Evolutionary conservation across 1,140 invertebrate species (phyloP).

Genomic region (Bombus confusus): DNA sequence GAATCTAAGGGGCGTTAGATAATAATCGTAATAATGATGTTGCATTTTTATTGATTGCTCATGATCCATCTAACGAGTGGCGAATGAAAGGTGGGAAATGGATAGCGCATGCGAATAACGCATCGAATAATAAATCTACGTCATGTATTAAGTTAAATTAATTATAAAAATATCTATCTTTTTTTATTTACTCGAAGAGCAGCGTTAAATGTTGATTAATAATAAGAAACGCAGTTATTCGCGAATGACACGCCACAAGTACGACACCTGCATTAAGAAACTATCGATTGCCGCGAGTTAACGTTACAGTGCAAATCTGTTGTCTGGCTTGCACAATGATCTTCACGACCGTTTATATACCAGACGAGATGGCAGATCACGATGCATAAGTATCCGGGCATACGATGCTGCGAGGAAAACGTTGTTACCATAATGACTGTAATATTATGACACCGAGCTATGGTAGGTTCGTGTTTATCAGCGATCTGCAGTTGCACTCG

Average conservation of each 20-base stretch:
- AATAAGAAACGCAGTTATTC: neutral
- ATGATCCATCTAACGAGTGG: neutral
- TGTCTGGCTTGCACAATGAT: constrained; percentile 13
- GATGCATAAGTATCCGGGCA: constrained; percentile 26
- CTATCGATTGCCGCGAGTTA: neutral
- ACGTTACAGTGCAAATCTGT: constrained; percentile 21
- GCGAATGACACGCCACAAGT: neutral
- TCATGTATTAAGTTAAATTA: too few relatives aligned
- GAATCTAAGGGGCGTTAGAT: neutral
- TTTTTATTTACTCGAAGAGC: too few relatives aligned
- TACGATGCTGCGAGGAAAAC: constrained; percentile 38
- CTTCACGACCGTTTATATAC: constrained; percentile 33
- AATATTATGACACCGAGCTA: constrained; percentile 63
- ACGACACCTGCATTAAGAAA: neutral
- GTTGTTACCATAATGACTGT: constrained; percentile 61
- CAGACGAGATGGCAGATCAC: constrained; percentile 51
- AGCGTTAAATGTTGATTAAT: neutral
- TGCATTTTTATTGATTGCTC: neutral
- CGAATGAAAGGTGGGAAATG: neutral
- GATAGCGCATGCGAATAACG: too few relatives aligned
- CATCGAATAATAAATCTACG: too few relatives aligned
- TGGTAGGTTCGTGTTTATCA: constrained; percentile 56
- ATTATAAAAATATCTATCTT: neutral
- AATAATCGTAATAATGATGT: neutral
- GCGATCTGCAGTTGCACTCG: constrained; percentile 62